Base-by-base conservation (phyloP, 2,888 invertebrate species). In the Parnassius orleans region DNA sequence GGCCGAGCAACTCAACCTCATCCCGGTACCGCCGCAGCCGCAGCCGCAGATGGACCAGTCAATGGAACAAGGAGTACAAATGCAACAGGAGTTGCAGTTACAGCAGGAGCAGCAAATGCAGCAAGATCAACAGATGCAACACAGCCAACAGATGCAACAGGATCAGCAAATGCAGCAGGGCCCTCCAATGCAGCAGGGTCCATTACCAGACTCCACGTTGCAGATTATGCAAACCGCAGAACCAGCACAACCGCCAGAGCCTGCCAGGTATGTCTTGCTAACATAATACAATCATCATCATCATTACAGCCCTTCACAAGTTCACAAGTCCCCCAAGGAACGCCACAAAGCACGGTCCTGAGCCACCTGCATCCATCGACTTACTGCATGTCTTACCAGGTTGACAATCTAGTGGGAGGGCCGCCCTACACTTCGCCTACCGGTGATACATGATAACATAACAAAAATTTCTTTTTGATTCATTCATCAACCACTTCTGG, bases 11-110 rank as follows among this genome's bases (percentile, higher is more conserved):
- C 61, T 71, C 51, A 67, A 69, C 66, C 68, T 78, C 69, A 76
- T 79, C 63, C 78, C 83, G 48, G 72, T 80, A 60, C 81, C 81
- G 47, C 75, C 86, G 44, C 58, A 47, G 75, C 78, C 73, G 43
- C 69, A 63, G 19, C 58, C 63, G 33, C 61, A 60, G 14, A 1
- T 60, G 51, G 60, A 43, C 33, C 60, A 53, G 41, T 33, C 33
- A 7, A 5, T 33, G 33, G 33, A 33, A 33, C 33, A 33, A 33
- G 33, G 33, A 33, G 33, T 33, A 3, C 33, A 48, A 50, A 72
- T 80, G 60, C 81, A 81, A 46, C 74, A 85, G 41, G 54, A 48
- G 76, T 78, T 73, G 43, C 69, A 62, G 14, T 53, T 43, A 3
- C 14, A 58, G 15, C 61, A 57, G 19, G 3, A 57, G 48, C 52